A percentile compares a stretch with the other conserved stretches of the same genome.
These are phyloP conservation scores for Chondrilla cf. caribensis DNA, from an alignment of 37 sponge, comb jelly and placozoan genomes.

Conservation along the genomic window DNA sequence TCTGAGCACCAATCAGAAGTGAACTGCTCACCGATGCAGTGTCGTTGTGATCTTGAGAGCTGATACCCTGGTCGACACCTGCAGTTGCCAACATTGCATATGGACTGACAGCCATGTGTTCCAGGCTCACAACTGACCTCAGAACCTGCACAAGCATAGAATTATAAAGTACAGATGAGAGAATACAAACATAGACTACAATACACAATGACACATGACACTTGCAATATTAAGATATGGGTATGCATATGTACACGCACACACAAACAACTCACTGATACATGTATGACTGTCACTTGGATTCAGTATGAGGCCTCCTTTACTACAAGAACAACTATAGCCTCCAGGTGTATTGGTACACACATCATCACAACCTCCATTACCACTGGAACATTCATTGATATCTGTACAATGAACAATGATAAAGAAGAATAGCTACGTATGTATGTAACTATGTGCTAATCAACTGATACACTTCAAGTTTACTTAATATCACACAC, in stretches of 20 bases:
- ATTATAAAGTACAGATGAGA: no score
- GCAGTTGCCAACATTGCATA: background rate
- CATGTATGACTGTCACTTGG: no score
- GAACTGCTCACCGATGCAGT: background rate
- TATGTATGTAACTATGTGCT: no score
- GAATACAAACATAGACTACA: no score
- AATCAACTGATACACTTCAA: no score
- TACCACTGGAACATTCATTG: background rate
- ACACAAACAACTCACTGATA: no score
- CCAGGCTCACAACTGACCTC: background rate
- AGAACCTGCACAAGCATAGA: background rate
- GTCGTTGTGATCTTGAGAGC: slow-evolving; percentile 2
- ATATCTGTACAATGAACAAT: background rate
- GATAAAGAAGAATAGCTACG: no score
- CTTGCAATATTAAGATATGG: no score
- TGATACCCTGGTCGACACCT: background rate
- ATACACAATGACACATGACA: no score
- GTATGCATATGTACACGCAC: no score
- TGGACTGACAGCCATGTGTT: slow-evolving; percentile 20
- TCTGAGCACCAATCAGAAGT: no score
- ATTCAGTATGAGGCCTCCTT: background rate
- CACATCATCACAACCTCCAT: slow-evolving; percentile 11
- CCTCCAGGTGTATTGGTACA: background rate
- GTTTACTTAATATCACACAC: no score
- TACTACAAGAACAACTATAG: background rate